These are phyloP conservation scores for Caenorhabditis latens DNA, from an alignment of 1,140 invertebrate genomes.

Conservation along the genomic window DNA sequence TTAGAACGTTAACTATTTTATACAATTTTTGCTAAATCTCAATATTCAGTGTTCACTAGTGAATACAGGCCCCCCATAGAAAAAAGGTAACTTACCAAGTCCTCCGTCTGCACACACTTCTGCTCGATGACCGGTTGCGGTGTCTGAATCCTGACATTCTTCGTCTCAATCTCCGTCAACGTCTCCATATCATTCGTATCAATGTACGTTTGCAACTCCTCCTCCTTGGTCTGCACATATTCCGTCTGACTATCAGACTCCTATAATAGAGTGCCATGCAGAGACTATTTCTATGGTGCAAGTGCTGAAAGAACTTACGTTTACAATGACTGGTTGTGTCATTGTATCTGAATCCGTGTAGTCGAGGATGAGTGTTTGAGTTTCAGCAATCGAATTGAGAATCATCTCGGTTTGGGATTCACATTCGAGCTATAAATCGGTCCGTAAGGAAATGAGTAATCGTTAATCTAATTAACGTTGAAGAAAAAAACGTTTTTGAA, in stretches of 20 bases:
- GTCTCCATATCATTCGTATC: constrained; percentile 73
- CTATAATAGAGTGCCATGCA: constrained; percentile 59
- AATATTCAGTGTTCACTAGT: too few relatives aligned
- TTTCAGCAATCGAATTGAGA: constrained; percentile 57
- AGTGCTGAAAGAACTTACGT: constrained; percentile 23
- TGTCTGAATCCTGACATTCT: constrained; percentile 74
- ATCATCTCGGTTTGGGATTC: constrained; percentile 17
- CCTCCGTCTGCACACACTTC: constrained; percentile 67
- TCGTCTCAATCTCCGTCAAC: constrained; percentile 70
- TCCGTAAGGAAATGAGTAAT: background rate
- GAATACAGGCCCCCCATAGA: too few relatives aligned
- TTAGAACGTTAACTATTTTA: too few relatives aligned
- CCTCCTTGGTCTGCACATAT: constrained; percentile 64
- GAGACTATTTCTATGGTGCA: constrained; percentile 42
- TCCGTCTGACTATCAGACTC: constrained; percentile 72
- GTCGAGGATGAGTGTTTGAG: constrained; percentile 59
- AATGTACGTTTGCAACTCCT: constrained; percentile 74
- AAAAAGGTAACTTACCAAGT: constrained; percentile 33
- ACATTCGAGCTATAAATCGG: constrained; percentile 51
- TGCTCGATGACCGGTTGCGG: constrained; percentile 69
- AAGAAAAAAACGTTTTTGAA: too few relatives aligned
- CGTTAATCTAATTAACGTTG: too few relatives aligned
- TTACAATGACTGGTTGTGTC: constrained; percentile 45
- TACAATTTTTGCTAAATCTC: too few relatives aligned
- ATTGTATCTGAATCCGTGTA: constrained; percentile 61